Conservation (phyloP, 2,888 invertebrate species). For the Agrotis puta region DNA sequence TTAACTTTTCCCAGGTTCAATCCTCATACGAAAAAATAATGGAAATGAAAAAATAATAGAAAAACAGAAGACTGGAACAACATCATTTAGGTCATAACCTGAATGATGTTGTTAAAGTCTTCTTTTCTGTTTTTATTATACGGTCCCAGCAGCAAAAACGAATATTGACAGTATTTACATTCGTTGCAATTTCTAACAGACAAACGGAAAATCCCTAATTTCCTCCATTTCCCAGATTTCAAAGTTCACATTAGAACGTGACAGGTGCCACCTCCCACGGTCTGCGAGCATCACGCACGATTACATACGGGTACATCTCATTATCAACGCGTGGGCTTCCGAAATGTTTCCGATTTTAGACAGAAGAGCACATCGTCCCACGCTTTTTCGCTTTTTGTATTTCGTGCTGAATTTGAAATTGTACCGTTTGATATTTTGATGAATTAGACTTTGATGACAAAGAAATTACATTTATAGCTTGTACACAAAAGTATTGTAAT, state of each 20-base stretch:
- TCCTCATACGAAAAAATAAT: too few species aligned
- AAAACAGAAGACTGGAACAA: too few species aligned
- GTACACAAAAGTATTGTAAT: too few species aligned
- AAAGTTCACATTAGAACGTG: slow-evolving; percentile 20
- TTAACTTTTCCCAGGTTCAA: too few species aligned
- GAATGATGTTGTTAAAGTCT: too few species aligned
- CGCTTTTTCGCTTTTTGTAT: background rate
- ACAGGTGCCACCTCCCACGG: slow-evolving; percentile 8
- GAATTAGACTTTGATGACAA: background rate
- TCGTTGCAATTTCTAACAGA: background rate
- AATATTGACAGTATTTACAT: background rate
- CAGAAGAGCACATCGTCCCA: background rate
- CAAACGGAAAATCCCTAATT: background rate
- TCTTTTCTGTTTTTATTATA: too few species aligned
- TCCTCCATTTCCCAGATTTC: slow-evolving; percentile 17
- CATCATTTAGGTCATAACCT: too few species aligned
- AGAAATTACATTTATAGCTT: background rate
- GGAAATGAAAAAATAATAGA: too few species aligned
- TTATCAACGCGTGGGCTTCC: slow-evolving; percentile 10
- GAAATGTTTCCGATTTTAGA: slow-evolving; percentile 6
- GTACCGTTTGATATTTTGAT: background rate
- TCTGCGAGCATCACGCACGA: background rate
- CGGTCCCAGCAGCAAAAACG: background rate
- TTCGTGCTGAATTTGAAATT: background rate
- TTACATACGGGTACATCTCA: slow-evolving; percentile 12